Evolutionary conservation across 2,888 invertebrate genomes (phyloP), one percentile per base, ranked within the genome.

Genomic region (Apodemia hepburni): DNA sequence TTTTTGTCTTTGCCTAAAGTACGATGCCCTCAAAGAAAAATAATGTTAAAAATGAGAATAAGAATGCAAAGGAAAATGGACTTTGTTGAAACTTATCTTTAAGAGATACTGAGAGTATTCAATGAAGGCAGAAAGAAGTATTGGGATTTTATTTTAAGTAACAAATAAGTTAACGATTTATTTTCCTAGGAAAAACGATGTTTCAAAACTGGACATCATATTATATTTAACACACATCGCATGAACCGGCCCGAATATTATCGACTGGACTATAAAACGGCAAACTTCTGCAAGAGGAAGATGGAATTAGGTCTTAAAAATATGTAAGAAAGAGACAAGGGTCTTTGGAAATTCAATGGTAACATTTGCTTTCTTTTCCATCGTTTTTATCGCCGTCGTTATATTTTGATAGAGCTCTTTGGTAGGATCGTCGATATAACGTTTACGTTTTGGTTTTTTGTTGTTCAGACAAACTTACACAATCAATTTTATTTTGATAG

Each of bases 371-470:
- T 89, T 90, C 87, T 87, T 88, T 61, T 82, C 85, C 84, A 87
- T 87, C 87, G 88, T 81, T 89, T 89, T 91, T 90, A 91, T 91
- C 87, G 87, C 74, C 69, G 85, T 82, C 89, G 89, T 91, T 91
- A 91, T 87, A 85, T 89, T 90, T 91, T 91, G 89, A 91, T 91
- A 85, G 88, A 87, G 87, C 87, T 78, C 85, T 90, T 87, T 80
- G 78, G 79, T 74, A 72, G 81, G 84, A 88, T 85, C 84, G 83
- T 76, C 86, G 84, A 84, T 89, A 85, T 88, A 87, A 89, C 88
- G 86, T 89, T 90, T 88, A 90, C 87, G 80, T 87, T 86, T 87
- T 85, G 85, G 87, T 86, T 87, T 85, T 84, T 61, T 60, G 63
- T 59, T 61, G 57, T 64, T 58, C 57, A 57, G 29, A 42, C 22